phyloP scores from a whole-genome alignment of 2,113 vertebrate species.

The Caretta caretta region DNA sequence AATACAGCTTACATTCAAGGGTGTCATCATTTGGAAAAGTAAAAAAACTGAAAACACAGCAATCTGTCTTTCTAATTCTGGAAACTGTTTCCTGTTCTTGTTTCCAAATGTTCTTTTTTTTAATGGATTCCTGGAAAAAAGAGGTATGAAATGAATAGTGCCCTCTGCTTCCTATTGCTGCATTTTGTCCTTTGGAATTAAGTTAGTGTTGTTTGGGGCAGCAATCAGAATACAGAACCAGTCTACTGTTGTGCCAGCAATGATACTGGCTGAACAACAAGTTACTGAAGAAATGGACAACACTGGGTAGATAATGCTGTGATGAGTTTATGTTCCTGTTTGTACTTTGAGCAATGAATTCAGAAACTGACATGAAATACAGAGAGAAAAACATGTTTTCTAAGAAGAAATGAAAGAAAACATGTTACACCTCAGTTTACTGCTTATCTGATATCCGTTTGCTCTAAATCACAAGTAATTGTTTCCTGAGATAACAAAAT shows the following conservation, averaged over 20 bases:
- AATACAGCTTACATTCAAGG: not conserved
- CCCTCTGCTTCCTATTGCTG: not conserved
- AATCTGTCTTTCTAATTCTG: not conserved
- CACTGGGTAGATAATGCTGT: not conserved
- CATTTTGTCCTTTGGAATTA: not conserved
- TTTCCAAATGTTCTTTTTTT: not conserved
- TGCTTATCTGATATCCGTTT: not conserved
- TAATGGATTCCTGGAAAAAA: not conserved
- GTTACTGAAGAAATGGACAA: not conserved
- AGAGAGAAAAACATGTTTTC: not conserved
- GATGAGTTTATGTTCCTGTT: not conserved
- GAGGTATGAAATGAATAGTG: not conserved
- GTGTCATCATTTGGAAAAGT: conserved; percentile 19
- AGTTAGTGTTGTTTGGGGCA: not conserved
- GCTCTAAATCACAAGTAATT: not conserved
- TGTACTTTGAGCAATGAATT: not conserved
- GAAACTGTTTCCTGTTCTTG: conserved; percentile 13
- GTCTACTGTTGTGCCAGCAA: not conserved
- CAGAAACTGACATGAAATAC: conserved; percentile 7
- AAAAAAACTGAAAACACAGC: not conserved
- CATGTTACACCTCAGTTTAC: not conserved
- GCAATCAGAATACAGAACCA: accelerated
- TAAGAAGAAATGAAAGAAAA: not conserved
- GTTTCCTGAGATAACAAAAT: not conserved
- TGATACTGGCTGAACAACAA: not conserved